Evolutionary conservation across 2,797 vertebrate species (phyloP).

Genomic region (Bovichtus variegatus): DNA sequence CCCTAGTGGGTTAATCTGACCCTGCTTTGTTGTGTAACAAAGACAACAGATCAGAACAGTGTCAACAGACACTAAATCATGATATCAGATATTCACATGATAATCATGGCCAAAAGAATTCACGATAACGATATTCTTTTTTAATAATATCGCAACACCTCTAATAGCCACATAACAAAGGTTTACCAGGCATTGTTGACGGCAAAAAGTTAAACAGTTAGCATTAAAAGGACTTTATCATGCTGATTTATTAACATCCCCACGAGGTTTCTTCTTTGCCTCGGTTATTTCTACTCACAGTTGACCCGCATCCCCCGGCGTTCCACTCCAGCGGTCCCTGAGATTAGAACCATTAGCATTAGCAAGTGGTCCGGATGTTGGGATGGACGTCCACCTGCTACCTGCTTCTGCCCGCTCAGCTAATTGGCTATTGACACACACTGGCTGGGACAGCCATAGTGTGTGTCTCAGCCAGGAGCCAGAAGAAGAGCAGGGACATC

Average conservation of each 20-base stretch:
- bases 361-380: conserved; percentile 74
- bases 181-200: not conserved
- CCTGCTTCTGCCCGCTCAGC: conserved; percentile 76
- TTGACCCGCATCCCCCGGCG: conserved; percentile 48
- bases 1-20: not conserved
- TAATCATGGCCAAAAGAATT: too few species aligned
- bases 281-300: conserved; percentile 51
- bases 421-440: conserved; percentile 86
- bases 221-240: not conserved
- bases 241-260: not conserved
- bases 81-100: not conserved
- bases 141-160: too few species aligned
- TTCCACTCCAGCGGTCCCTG: conserved; percentile 57
- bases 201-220: not conserved
- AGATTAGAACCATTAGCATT: conserved; percentile 81
- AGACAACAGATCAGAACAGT: not conserved
- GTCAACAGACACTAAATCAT: too few species aligned
- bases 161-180: not conserved
- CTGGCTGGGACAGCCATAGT: conserved; percentile 68
- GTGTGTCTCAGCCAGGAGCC: conserved; percentile 61
- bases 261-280: not conserved
- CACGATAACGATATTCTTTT: too few species aligned
- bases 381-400: conserved; percentile 79
- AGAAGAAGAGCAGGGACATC: conserved; percentile 67
- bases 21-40: not conserved